Base-by-base conservation (phyloP, 2,888 invertebrate genomes). In the Onthophagus sagittarius region DNA sequence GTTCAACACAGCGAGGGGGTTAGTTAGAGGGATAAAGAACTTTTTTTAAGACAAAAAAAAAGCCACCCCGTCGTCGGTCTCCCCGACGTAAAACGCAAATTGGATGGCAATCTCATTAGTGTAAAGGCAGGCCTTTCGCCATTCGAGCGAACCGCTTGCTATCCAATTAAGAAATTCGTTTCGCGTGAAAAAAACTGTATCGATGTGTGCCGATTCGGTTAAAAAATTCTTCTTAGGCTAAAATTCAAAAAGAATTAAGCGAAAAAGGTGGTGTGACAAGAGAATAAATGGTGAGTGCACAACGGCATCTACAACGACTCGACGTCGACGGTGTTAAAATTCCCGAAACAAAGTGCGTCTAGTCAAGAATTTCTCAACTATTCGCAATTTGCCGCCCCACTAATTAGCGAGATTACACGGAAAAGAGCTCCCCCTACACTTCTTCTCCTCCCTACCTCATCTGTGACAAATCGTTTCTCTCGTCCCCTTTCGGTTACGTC, bases 301-400 rank as follows among this genome's bases (percentile, higher is more conserved):
- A n/a, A 64, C 15, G n/a, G 67, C 13, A 23, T 67, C 23, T 9
- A 67, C 15, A 3, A 23, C 67, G 13, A 31, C 67, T 1, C 31
- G 31, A 7, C 7, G 67, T n/a, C n/a, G 23, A 67, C 31, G 31
- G 23, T 15, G 67, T n/a, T 23, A 67, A 67, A 15, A 15, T 67
- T 67, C 67, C 67, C 67, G 23, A 71, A 62, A 71, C 71, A 71
- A 71, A 71, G 72, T 73, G 65, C 73, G 74, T 67, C 72, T 14
- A 15, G 67, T 62, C 69, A 73, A 76, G 76, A 77, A 77, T 77
- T 74, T 71, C 63, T 71, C 71, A 77, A 77, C 77, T 77, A 77
- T 77, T 76, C 74, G 76, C 77, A 77, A 77, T 77, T 77, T 77
- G 75, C 77, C 75, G 77, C 76, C 75, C 73, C 76, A 76, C 74